Evolutionary conservation across 2,888 invertebrate genomes (phyloP).

Genomic region (Orchesella flavescens): DNA sequence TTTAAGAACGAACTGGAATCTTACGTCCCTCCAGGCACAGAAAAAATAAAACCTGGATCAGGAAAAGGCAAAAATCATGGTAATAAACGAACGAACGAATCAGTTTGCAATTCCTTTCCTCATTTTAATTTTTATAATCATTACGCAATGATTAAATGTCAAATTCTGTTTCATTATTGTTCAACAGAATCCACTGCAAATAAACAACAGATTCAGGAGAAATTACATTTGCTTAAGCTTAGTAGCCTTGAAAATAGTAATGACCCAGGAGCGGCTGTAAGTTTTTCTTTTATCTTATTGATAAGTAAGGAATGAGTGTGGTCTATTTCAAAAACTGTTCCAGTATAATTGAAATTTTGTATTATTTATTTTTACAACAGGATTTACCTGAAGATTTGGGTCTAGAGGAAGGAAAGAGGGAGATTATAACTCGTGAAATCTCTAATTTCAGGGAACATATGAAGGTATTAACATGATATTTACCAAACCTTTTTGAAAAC

Average conservation of each 20-base stretch:
- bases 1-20: slow-evolving; percentile 83
- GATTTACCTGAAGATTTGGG: slow-evolving; percentile 82
- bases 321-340: neutral
- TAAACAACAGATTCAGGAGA: slow-evolving; percentile 71
- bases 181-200: slow-evolving; percentile 64
- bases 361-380: slow-evolving; percentile 51
- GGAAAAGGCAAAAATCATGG: slow-evolving; percentile 52
- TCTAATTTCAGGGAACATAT: slow-evolving; percentile 97
- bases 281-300: neutral
- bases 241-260: slow-evolving; percentile 69
- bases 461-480: slow-evolving; percentile 82
- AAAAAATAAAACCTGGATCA: slow-evolving; percentile 58
- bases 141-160: too few relatives aligned
- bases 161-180: neutral
- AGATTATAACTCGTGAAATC: slow-evolving; percentile 96
- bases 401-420: slow-evolving; percentile 96
- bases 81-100: neutral
- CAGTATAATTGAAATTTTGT: neutral
- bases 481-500: neutral
- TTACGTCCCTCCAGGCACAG: slow-evolving; percentile 68
- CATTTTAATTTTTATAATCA: too few relatives aligned
- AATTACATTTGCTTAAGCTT: slow-evolving; percentile 70
- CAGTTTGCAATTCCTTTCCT: too few relatives aligned
- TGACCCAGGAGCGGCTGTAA: slow-evolving; percentile 31
- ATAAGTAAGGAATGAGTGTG: neutral